Base-by-base conservation (phyloP, 2,888 invertebrate genomes). In the Eupeodes luniger region DNA sequence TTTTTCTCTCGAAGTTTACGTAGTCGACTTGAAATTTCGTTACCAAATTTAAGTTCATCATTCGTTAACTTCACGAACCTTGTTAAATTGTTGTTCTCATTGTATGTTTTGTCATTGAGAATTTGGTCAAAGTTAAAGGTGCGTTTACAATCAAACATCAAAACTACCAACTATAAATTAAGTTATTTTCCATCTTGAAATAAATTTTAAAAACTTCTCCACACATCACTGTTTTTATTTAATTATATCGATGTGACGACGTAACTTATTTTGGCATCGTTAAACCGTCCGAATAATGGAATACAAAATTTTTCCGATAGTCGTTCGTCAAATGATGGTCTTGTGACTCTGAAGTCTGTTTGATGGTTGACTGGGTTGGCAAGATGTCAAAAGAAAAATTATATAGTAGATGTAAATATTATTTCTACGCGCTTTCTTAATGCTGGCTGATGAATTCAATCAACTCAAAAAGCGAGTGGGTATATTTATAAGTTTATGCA, bases 311-410 rank as follows among this genome's bases (percentile, higher is more conserved):
- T 27, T 59, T 74, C 59, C 67, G 12, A 69, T 51, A 11, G 16
- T 44, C 75, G 34, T 40, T 27, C 53, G 51, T 67, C 59, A 74
- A 69, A 40, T 49, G 27, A 47, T 27, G n/a, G 85, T 85, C 85
- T 81, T 85, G 81, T 85, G 85, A 85, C 76, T 77, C 59, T 66
- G 70, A 66, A 74, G 67, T 40, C 66, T 36, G 19, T 55, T 59
- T 57, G 47, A 16, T 57, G 76, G 53, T 64, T 49, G 55, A 40
- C 49, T 16, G 64, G 59, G 7, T 19, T 78, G 83, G 79, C 84
- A 79, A 79, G 49, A 7, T 80, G 75, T 70, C 84, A 80, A 78
- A 67, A 62, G 61, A 85, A 59, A 19, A 11, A 49, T 27, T 27
- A 2, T 40, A 5, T 40, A 40, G 27, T 40, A 36, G 36, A 64